Conservation (phyloP, 2,797 vertebrate species). For the Semotilus atromaculatus region DNA sequence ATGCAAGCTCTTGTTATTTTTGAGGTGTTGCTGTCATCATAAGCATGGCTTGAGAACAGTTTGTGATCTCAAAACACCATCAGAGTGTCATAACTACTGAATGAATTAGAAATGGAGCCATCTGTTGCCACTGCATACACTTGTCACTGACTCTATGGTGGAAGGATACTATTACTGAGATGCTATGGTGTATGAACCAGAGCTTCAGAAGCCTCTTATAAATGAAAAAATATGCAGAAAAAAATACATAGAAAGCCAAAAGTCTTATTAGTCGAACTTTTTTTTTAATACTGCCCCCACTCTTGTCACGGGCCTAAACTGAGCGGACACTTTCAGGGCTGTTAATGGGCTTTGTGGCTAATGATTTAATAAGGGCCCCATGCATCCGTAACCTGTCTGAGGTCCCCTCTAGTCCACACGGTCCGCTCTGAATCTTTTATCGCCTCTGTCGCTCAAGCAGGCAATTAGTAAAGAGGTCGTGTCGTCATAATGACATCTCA, state of each 20-base stretch:
- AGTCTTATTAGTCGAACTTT: not conserved
- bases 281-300: not conserved
- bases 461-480: slow-evolving; percentile 59
- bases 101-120: slow-evolving; percentile 48
- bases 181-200: slow-evolving; percentile 29
- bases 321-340: slow-evolving; percentile 21
- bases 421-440: slow-evolving; percentile 44
- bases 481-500: slow-evolving; percentile 53
- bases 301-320: slow-evolving; percentile 12
- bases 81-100: slow-evolving; percentile 54
- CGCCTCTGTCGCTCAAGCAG: slow-evolving; percentile 46
- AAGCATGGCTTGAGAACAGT: slow-evolving; percentile 51
- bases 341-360: slow-evolving; percentile 26
- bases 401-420: slow-evolving; percentile 36
- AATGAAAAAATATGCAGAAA: not conserved
- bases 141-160: slow-evolving; percentile 18
- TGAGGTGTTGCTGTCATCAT: slow-evolving; percentile 58
- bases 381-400: slow-evolving; percentile 39
- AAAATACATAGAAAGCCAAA: slow-evolving; percentile 1
- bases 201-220: slow-evolving; percentile 36
- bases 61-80: slow-evolving; percentile 46
- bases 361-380: slow-evolving; percentile 46
- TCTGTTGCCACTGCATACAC: slow-evolving; percentile 54
- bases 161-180: slow-evolving; percentile 52
- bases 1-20: slow-evolving; percentile 46